These are phyloP conservation scores for Zapornia atra DNA, from an alignment of 2,113 vertebrate species.

Conservation along the genomic window DNA sequence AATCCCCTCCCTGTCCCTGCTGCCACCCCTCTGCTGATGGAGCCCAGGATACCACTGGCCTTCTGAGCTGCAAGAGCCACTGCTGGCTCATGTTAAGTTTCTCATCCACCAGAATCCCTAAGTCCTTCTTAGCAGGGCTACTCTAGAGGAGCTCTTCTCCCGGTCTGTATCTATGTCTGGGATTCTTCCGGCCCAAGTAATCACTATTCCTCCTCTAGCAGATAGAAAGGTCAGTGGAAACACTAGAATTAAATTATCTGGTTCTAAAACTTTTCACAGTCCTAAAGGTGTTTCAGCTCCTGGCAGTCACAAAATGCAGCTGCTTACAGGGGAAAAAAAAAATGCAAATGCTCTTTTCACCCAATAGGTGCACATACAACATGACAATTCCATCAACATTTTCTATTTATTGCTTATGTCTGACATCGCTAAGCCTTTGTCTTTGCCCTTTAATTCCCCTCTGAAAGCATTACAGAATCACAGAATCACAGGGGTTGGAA, in stretches of 20 bases:
- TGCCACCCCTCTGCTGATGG: no score
- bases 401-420: neutral
- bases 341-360: neutral
- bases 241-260: neutral
- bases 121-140: no score
- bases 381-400: neutral
- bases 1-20: no score
- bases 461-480: neutral
- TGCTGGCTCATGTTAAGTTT: no score
- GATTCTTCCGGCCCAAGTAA: neutral
- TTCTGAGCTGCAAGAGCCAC: no score
- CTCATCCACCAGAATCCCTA: no score
- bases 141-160: no score
- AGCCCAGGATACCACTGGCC: no score
- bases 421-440: neutral
- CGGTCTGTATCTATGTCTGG: no score
- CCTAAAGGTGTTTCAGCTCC: neutral
- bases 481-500: no score
- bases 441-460: neutral
- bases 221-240: neutral
- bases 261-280: neutral
- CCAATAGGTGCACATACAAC: neutral
- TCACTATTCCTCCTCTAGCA: neutral
- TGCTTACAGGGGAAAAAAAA: neutral
- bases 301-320: neutral